Evolutionary conservation across 2,888 invertebrate genomes (phyloP), one percentile per base, ranked within the genome.

Genomic region (Ephialtes manifestator): DNA sequence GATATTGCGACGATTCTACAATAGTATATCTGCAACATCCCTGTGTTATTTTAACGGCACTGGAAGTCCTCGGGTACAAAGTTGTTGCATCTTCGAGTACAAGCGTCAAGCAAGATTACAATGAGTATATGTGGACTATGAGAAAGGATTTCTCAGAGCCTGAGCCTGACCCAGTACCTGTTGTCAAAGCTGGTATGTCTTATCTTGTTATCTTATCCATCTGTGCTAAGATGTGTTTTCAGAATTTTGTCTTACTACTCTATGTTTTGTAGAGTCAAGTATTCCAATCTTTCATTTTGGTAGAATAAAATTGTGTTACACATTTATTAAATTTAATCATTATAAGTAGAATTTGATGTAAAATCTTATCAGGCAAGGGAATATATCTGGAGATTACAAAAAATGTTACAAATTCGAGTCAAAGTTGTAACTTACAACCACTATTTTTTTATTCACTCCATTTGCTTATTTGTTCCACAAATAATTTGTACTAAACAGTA

Each of bases 91-190:
- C 97, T 18, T 97, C 97, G 86, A 97, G 97, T 79, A 97, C 97
- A 75, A 96, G 97, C 86, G 97, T 97, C 31, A 97, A 97, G 94
- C 97, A 97, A 94, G 97, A 97, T 93, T 97, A 97, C 93, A 97
- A 97, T 95, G 98, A 98, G 93, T 98, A 98, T 91, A 97, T 98
- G 97, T 98, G 98, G 98, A 98, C 98, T 94, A 97, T 98, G 97
- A 96, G 97, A 95, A 97, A 97, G 94, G 97, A 98, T 90, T 98
- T 98, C 94, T 95, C 96, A 58, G 97, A 97, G 91, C 97, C 97
- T 78, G 98, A 98, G 94, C 97, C 97, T 31, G 95, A 92, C 86
- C 85, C 91, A 74, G 90, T 91, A 75, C 84, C 90, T 71, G 89
- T 91, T 75, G 89, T 92, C 74, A 91, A 92, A 85, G 76, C 92